Percentiles rank a stretch among this genome's conserved stretches.
These are phyloP conservation scores for Chlorodrepanis virens DNA, from an alignment of 2,113 vertebrate species.

Conservation along the genomic window DNA sequence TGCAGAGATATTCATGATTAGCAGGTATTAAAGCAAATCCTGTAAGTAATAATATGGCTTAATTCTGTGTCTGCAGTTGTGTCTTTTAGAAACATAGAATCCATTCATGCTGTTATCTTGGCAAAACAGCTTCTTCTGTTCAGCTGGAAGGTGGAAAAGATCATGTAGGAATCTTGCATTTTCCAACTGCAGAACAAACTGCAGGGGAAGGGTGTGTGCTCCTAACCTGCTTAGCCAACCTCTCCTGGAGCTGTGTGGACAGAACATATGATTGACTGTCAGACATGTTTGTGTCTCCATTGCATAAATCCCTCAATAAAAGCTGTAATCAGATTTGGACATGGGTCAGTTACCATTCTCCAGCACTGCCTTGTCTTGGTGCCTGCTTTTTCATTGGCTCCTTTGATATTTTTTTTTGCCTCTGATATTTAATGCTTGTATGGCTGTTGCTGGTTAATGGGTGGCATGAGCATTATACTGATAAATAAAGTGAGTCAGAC, in stretches of 20 bases:
- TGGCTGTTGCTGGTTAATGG: neutral
- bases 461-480: neutral
- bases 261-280: neutral
- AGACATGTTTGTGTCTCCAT: neutral
- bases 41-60: neutral
- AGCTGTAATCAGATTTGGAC: neutral
- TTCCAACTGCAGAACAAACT: neutral
- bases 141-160: neutral
- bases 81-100: neutral
- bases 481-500: neutral
- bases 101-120: neutral
- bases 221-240: neutral
- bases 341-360: neutral
- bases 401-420: neutral
- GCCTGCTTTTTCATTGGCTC: neutral
- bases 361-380: neutral
- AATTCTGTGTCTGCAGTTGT: neutral
- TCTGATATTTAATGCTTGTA: neutral
- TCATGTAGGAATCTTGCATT: neutral
- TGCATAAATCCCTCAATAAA: neutral
- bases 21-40: neutral
- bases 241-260: neutral
- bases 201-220: neutral
- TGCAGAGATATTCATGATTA: neutral
- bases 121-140: neutral